Evolutionary conservation across 1,140 invertebrate genomes (phyloP).

Genomic region (Microplitis demolitor): DNA sequence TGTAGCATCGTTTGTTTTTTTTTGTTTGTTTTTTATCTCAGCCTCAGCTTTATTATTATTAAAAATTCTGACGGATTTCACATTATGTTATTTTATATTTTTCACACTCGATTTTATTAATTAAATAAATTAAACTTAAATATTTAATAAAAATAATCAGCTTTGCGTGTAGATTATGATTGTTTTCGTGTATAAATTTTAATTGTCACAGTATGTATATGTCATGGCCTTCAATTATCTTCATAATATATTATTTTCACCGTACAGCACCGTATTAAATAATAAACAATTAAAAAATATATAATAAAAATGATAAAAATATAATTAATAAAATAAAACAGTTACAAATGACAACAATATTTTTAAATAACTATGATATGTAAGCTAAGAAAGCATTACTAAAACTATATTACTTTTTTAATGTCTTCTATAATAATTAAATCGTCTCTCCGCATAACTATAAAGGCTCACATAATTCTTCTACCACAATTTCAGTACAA

Average conservation of each 20-base stretch:
- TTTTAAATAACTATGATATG: conserved; percentile 20
- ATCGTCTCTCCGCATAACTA: background rate
- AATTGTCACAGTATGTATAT: no score
- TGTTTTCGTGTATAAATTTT: no score
- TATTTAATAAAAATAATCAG: no score
- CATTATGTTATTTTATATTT: background rate
- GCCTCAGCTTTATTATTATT: background rate
- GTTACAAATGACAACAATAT: background rate
- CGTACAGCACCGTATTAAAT: no score
- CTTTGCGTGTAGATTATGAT: no score
- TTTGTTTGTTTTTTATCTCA: background rate
- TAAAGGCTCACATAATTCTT: background rate
- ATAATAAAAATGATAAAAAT: background rate
- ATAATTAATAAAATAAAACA: background rate
- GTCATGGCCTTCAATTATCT: no score
- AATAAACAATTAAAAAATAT: background rate
- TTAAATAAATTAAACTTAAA: no score
- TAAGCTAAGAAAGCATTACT: conserved; percentile 21
- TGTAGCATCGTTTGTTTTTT: background rate
- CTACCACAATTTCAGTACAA: background rate
- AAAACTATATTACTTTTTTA: conserved; percentile 11
- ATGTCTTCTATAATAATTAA: conserved; percentile 6
- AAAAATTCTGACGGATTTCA: background rate
- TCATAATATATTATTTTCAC: no score
- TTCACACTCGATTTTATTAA: no score